Conservation (phyloP, 2,888 invertebrate species). For the Lasioglossum villosulum region DNA sequence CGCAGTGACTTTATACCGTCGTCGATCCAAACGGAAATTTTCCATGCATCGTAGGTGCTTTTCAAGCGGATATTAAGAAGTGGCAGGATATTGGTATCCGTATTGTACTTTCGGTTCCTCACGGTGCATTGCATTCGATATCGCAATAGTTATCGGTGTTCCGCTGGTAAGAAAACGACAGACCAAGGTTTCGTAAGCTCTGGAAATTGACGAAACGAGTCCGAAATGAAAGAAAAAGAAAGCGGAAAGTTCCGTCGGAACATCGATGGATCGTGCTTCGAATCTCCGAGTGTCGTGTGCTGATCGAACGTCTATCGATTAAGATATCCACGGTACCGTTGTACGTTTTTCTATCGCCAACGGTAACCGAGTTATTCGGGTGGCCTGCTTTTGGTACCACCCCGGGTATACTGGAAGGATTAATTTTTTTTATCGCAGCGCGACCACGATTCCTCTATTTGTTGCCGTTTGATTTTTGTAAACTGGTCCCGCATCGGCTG, state of each 20-base stretch:
- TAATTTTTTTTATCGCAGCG: too few species aligned
- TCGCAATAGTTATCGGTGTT: conserved; percentile 35
- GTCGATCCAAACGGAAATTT: conserved; percentile 59
- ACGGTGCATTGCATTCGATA: conserved; percentile 60
- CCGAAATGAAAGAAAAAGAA: neutral
- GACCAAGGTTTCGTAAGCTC: conserved; percentile 33
- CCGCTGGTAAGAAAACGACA: conserved; percentile 20
- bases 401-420: too few species aligned
- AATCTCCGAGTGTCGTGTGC: neutral
- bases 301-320: conserved; percentile 48
- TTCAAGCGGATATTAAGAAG: conserved; percentile 64
- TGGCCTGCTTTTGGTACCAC: too few species aligned
- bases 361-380: too few species aligned
- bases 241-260: neutral
- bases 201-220: conserved; percentile 21
- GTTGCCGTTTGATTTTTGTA: neutral
- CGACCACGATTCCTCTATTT: neutral
- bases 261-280: conserved; percentile 10
- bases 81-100: conserved; percentile 67
- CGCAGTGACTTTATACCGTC: conserved; percentile 24
- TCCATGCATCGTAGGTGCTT: conserved; percentile 48
- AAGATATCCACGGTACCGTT: conserved; percentile 5
- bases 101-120: conserved; percentile 55
- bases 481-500: conserved; percentile 15
- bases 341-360: too few species aligned